Evolutionary conservation across 2,888 invertebrate genomes (phyloP).

Genomic region (Notocelia uddmanniana): DNA sequence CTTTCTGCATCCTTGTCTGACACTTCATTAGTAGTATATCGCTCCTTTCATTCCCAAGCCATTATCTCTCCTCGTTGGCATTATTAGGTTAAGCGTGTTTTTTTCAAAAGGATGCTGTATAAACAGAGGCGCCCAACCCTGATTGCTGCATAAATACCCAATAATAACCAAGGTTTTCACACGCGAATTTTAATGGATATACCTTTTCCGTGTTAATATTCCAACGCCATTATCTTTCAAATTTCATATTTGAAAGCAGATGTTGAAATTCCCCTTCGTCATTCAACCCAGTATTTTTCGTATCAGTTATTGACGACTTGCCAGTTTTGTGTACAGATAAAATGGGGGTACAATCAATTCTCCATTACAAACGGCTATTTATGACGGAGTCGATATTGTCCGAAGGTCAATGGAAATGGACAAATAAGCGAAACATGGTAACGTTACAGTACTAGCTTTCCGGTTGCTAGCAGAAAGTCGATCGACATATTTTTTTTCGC

Average conservation of each 20-base stretch:
- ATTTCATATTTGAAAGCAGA: neutral
- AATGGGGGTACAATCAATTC: constrained; percentile 18
- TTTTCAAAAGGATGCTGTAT: constrained; percentile 12
- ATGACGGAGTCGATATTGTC: constrained; percentile 18
- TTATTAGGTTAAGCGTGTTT: neutral
- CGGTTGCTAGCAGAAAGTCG: constrained; percentile 12
- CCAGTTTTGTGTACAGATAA: constrained; percentile 13
- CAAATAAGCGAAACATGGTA: constrained; percentile 10
- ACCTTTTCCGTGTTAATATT: constrained; percentile 3
- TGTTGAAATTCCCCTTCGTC: neutral
- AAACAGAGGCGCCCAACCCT: constrained; percentile 10
- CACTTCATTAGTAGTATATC: too few relatives aligned
- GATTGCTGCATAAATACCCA: constrained; percentile 16
- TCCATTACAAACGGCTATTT: constrained; percentile 27
- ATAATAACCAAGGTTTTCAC: constrained; percentile 12
- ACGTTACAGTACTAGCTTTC: constrained; percentile 1
- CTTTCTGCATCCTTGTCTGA: too few relatives aligned
- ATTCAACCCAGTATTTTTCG: neutral
- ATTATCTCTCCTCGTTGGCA: too few relatives aligned
- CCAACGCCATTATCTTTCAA: neutral
- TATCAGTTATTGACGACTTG: constrained; percentile 15
- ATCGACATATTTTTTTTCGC: constrained; percentile 20
- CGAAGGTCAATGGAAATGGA: constrained; percentile 25
- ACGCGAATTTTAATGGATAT: constrained; percentile 14
- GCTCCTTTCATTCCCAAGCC: too few relatives aligned